phyloP scores from a whole-genome alignment of 92 coral and sea anemone species.

The Porites divaricata region DNA sequence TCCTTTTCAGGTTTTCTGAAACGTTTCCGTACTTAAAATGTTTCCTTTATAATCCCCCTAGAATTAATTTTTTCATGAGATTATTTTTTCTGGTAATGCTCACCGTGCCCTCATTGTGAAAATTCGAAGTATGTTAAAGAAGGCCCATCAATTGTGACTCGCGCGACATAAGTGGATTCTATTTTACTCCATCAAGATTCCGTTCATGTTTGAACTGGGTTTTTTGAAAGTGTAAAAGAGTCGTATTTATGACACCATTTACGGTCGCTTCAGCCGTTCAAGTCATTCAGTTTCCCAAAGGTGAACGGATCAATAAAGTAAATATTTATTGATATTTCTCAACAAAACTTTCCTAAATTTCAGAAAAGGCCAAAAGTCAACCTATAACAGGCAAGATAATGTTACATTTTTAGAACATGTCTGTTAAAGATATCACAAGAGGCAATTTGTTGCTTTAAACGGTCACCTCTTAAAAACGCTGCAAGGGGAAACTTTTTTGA shows the following conservation, averaged over 20 bases:
- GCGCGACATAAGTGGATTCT: constrained; percentile 4
- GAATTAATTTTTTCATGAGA: constrained; percentile 24
- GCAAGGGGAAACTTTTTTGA: constrained; percentile 6
- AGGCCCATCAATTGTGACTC: not conserved
- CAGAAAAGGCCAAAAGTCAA: constrained; percentile 30
- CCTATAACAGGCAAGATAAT: constrained; percentile 28
- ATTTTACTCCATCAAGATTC: constrained; percentile 21
- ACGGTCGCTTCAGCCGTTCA: not conserved
- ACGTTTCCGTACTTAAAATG: constrained; percentile 5
- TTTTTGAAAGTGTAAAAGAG: not conserved
- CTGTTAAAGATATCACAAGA: constrained; percentile 49
- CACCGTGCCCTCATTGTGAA: not conserved
- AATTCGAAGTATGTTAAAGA: constrained; percentile 11
- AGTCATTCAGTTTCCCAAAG: constrained; percentile 18
- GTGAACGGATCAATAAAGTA: constrained; percentile 11
- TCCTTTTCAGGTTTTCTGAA: constrained; percentile 11
- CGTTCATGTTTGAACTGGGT: constrained; percentile 15
- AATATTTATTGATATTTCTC: constrained; percentile 15
- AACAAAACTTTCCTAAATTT: constrained; percentile 12
- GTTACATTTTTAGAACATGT: constrained; percentile 28
- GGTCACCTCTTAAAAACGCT: constrained; percentile 37
- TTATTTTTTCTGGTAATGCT: constrained; percentile 12
- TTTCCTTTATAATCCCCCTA: constrained; percentile 37
- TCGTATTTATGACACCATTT: constrained; percentile 10
- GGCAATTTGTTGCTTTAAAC: constrained; percentile 43